Conservation (phyloP, 1,140 invertebrate genomes). For the Euborellia annulipes region DNA sequence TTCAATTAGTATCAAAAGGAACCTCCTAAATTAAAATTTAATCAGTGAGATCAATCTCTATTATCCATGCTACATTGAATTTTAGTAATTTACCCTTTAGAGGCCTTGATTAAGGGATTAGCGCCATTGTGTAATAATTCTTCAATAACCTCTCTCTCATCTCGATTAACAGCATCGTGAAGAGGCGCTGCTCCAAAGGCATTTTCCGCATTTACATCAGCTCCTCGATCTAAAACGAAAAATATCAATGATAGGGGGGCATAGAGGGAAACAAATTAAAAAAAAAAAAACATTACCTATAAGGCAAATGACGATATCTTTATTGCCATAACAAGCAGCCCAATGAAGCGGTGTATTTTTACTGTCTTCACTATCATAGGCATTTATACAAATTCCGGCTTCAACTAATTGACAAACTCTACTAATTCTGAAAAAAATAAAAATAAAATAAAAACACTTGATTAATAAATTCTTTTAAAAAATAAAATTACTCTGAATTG, state of each 20-base stretch:
- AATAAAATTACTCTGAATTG: conserved; percentile 37
- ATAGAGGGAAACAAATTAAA: background rate
- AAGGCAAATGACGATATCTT: conserved; percentile 37
- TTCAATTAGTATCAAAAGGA: too few species aligned
- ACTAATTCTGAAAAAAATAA: conserved; percentile 25
- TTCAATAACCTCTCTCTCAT: conserved; percentile 36
- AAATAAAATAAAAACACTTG: conserved; percentile 2
- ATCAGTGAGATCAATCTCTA: too few species aligned
- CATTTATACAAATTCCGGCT: conserved; percentile 39
- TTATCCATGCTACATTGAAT: too few species aligned
- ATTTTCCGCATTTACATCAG: conserved; percentile 37
- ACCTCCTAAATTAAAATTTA: too few species aligned
- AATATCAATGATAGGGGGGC: too few species aligned
- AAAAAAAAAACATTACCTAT: conserved; percentile 31
- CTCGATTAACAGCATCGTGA: conserved; percentile 43
- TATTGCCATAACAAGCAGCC: conserved; percentile 44
- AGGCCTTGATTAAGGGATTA: conserved; percentile 35
- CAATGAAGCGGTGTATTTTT: conserved; percentile 46
- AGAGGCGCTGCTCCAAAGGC: conserved; percentile 40
- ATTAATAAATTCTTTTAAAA: background rate
- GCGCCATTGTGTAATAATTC: conserved; percentile 38
- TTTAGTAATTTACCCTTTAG: conserved; percentile 31
- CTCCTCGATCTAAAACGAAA: conserved; percentile 34
- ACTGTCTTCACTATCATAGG: conserved; percentile 38
- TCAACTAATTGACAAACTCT: conserved; percentile 32